phyloP scores from a whole-genome alignment of 2,797 vertebrate species.

The Alca torda region DNA sequence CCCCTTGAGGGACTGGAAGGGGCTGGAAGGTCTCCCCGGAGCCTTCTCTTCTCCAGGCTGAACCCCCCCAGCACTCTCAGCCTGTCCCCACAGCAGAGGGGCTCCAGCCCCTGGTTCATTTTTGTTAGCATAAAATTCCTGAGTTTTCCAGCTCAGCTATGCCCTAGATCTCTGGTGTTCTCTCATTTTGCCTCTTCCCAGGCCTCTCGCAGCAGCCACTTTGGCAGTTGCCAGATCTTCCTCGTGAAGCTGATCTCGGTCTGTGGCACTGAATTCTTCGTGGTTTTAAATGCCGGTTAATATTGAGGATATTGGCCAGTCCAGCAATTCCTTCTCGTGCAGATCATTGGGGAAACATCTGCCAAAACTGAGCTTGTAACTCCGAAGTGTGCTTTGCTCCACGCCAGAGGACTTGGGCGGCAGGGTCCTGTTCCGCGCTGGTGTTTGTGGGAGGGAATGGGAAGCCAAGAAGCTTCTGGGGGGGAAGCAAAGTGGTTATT shows the following conservation, averaged over 20 bases:
- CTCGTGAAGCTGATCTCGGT: background rate
- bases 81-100: background rate
- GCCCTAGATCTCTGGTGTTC: background rate
- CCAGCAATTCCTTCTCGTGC: background rate
- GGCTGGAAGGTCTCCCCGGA: background rate
- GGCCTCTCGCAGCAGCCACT: background rate
- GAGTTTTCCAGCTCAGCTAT: background rate
- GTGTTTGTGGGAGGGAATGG: background rate
- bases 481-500: background rate
- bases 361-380: background rate
- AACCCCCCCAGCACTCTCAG: background rate
- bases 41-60: background rate
- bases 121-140: background rate
- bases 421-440: fast-evolving
- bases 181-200: background rate
- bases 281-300: background rate
- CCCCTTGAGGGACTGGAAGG: background rate
- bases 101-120: background rate
- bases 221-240: background rate
- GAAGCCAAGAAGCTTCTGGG: background rate
- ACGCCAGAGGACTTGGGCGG: background rate
- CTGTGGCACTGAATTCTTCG: background rate
- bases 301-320: background rate
- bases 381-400: fast-evolving
- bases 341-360: background rate